Evolutionary conservation across 2,113 vertebrate species (phyloP).

Genomic region (Notiomystis cincta): DNA sequence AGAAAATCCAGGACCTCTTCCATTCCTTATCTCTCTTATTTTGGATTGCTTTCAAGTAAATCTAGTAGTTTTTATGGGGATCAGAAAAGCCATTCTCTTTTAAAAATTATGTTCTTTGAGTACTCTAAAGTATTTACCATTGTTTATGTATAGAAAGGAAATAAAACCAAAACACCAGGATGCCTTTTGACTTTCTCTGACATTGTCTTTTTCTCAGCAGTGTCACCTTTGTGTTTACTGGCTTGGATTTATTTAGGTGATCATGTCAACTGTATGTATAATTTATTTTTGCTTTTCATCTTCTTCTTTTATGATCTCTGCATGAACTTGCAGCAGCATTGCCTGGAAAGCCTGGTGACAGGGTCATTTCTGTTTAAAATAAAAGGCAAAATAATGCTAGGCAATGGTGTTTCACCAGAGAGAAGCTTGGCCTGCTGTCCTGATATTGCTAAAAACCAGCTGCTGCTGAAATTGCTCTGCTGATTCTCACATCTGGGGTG

Average conservation of each 20-base stretch:
- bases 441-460: not conserved
- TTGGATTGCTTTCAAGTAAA: not conserved
- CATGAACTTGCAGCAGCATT: not conserved
- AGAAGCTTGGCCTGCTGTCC: not conserved
- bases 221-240: not conserved
- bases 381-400: not conserved
- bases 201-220: not conserved
- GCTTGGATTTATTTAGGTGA: not conserved
- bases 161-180: not conserved
- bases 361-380: not conserved
- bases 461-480: not conserved
- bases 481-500: not conserved
- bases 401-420: not conserved
- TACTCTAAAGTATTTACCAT: not conserved
- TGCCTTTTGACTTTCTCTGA: not conserved
- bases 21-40: not conserved
- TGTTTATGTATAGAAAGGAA: not conserved
- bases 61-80: not conserved
- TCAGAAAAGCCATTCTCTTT: not conserved
- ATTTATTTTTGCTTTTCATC: not conserved
- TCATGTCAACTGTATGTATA: not conserved
- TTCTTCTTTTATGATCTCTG: not conserved
- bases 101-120: not conserved
- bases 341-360: not conserved
- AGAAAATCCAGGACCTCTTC: not conserved